Base-by-base conservation (phyloP, 2,888 invertebrate species). In the Toxonevra muliebris region DNA sequence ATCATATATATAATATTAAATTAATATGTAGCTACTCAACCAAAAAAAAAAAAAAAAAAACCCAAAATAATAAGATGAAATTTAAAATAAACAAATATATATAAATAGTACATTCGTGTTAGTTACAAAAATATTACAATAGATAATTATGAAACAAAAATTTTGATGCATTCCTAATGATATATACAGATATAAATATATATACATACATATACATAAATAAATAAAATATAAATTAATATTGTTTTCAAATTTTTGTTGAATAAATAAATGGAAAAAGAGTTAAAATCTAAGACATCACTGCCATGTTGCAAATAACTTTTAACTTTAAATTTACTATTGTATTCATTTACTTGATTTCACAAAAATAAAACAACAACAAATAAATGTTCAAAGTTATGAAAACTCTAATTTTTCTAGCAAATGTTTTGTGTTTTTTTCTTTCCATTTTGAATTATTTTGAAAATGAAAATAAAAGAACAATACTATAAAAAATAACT, bases 291-390 rank as follows among this genome's bases (percentile, higher is more conserved):
- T 69, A 73, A 72, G 72, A 74, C 70, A 73, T 74, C 75, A 75
- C 75, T 75, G 75, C 75, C 75, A 75, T 73, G 75, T 75, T 75
- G 71, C 65, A 69, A 66, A 59, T 66, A 65, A 55, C 19, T 58
- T 60, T 53, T 54, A 19, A 59, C 54, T 67, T 42, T 66, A 53
- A 61, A 65, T 50, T 52, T 71, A 70, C 13, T 48, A 45, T 13
- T 17, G 10, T 59, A 19, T 43, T 59, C 43, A 12, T 15, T 59
- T 17, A 42, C 11, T 20, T 19, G 17, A 42, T 62, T 62, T 53
- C 43, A 42, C 53, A 19, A 62, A 50, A 48, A 30, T 4, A 30
- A 48, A 48, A 48, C 8, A 48, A 48, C 11, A 5, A 48, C 5
- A 48, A 48, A 48, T 48, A n/a, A 15, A 48, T 48, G 15, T 48